phyloP scores from a whole-genome alignment of 2,888 invertebrate genomes.

The Troglohyphantes excavatus region DNA sequence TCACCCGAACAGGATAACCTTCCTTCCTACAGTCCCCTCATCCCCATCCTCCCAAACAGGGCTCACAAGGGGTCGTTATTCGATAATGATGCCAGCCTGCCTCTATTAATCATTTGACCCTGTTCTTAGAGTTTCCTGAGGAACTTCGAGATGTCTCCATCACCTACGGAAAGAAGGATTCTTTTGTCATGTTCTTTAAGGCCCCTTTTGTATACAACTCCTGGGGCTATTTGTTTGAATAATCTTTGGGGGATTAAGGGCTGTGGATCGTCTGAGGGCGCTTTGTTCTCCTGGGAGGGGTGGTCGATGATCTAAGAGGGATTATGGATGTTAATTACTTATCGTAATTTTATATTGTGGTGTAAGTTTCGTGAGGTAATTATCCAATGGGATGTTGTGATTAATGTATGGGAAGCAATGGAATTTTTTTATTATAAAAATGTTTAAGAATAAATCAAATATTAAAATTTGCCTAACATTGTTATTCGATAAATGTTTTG shows the following conservation, averaged over 20 bases:
- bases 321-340: background rate
- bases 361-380: too few species aligned
- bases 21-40: background rate
- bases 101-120: conserved; percentile 8
- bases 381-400: too few species aligned
- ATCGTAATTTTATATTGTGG: too few species aligned
- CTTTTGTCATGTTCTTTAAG: conserved; percentile 38
- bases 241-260: conserved; percentile 31
- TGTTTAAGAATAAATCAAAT: too few species aligned
- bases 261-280: background rate
- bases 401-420: too few species aligned
- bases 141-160: background rate
- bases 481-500: too few species aligned
- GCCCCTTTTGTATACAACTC: conserved; percentile 24
- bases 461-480: too few species aligned
- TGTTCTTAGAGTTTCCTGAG: background rate
- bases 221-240: conserved; percentile 50
- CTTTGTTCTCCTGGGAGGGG: background rate
- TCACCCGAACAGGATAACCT: conserved; percentile 27
- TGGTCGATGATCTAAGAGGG: background rate
- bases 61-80: conserved; percentile 47
- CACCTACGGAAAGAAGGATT: background rate
- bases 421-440: too few species aligned
- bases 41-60: background rate
- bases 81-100: conserved; percentile 60